These are phyloP conservation scores for Eudasyphora cyanicolor DNA, from an alignment of 2,888 invertebrate species.

Conservation along the genomic window DNA sequence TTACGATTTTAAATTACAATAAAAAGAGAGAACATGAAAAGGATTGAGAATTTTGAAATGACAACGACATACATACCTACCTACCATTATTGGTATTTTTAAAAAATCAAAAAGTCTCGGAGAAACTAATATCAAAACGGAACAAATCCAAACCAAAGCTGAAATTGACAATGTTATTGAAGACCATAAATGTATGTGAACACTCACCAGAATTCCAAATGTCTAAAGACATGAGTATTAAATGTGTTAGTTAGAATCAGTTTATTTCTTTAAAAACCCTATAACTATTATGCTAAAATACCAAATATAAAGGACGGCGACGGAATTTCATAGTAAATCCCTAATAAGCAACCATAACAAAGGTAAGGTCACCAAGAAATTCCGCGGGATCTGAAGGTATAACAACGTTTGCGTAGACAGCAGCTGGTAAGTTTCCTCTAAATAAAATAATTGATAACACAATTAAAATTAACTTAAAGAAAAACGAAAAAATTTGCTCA, in stretches of 20 bases:
- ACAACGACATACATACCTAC: no score
- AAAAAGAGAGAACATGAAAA: no score
- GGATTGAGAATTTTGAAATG: no score
- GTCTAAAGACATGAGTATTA: constrained; percentile 21
- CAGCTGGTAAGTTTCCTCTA: constrained; percentile 78
- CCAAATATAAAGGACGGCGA: constrained; percentile 55
- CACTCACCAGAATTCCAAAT: background rate
- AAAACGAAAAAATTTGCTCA: constrained; percentile 70
- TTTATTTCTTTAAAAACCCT: constrained; percentile 4
- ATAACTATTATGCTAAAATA: constrained; percentile 22
- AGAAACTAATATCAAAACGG: background rate
- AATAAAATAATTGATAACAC: constrained; percentile 69
- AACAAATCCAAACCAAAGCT: background rate
- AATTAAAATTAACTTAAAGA: constrained; percentile 55
- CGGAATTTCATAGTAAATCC: constrained; percentile 67
- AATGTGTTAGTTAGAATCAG: constrained; percentile 38
- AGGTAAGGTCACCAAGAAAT: constrained; percentile 78
- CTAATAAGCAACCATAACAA: constrained; percentile 67
- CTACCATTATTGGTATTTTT: no score
- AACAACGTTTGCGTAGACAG: constrained; percentile 78
- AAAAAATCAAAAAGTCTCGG: no score
- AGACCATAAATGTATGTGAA: background rate
- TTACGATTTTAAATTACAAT: no score
- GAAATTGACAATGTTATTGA: background rate
- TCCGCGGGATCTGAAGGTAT: constrained; percentile 76